phyloP scores from a whole-genome alignment of 1,140 invertebrate genomes.

The Chrysopa pallens region DNA sequence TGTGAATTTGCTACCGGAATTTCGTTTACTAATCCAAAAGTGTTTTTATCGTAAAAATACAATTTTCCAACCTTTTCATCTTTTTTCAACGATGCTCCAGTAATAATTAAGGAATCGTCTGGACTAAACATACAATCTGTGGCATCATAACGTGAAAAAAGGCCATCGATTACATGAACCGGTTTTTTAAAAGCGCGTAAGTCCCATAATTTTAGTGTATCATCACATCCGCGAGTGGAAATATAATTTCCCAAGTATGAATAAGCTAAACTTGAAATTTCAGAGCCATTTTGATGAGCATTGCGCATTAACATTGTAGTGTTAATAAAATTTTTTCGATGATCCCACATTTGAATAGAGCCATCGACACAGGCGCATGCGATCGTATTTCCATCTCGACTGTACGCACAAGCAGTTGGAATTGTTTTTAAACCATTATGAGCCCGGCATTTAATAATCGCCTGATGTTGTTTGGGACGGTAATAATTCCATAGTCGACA shows the following conservation, averaged over 20 bases:
- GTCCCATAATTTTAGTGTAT: slow-evolving; percentile 93
- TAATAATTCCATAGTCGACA: slow-evolving; percentile 79
- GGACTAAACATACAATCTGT: slow-evolving; percentile 92
- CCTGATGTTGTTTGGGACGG: slow-evolving; percentile 54
- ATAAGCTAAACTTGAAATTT: slow-evolving; percentile 72
- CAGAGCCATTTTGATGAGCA: slow-evolving; percentile 64
- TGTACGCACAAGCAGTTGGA: slow-evolving; percentile 71
- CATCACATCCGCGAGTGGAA: slow-evolving; percentile 74
- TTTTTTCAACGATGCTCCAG: slow-evolving; percentile 66
- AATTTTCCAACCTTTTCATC: slow-evolving; percentile 51
- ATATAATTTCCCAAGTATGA: slow-evolving; percentile 73
- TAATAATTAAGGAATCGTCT: slow-evolving; percentile 75
- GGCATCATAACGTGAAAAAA: slow-evolving; percentile 77
- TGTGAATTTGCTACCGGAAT: slow-evolving; percentile 62
- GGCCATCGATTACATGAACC: slow-evolving; percentile 41
- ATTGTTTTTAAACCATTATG: slow-evolving; percentile 75
- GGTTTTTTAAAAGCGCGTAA: slow-evolving; percentile 66
- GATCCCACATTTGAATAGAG: slow-evolving; percentile 96
- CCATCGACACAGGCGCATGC: slow-evolving; percentile 89
- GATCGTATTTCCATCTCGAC: slow-evolving; percentile 73
- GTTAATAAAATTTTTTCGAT: slow-evolving; percentile 66
- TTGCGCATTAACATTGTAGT: slow-evolving; percentile 56
- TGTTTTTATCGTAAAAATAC: slow-evolving; percentile 65
- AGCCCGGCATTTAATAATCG: slow-evolving; percentile 77
- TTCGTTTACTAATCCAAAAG: slow-evolving; percentile 53